Percentiles rank a stretch among this genome's conserved stretches.
Conservation (phyloP, 2,797 vertebrate genomes). For the Notolepis coatsorum region DNA sequence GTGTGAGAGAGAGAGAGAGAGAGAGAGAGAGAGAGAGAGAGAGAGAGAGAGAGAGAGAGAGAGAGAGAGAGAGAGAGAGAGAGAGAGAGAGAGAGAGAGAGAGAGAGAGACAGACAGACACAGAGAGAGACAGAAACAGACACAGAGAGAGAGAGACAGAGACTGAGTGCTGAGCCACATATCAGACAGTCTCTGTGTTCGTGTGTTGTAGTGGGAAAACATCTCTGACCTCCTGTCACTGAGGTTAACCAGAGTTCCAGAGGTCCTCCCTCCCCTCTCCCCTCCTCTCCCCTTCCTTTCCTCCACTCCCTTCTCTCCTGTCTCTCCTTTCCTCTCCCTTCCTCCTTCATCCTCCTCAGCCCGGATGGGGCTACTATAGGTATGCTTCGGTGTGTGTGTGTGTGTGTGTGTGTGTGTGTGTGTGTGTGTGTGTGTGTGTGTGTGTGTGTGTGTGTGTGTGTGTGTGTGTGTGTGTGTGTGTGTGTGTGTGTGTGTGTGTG, state of each 20-base stretch:
- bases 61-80: too few relatives aligned
- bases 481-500: too few relatives aligned
- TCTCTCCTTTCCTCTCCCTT: constrained; percentile 44
- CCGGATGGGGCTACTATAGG: constrained; percentile 63
- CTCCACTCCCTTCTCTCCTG: too few relatives aligned
- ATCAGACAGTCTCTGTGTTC: constrained; percentile 1
- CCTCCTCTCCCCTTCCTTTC: constrained; percentile 36
- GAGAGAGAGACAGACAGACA: too few relatives aligned
- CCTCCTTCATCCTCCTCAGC: too few relatives aligned
- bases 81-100: too few relatives aligned
- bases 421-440: constrained; percentile 5
- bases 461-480: too few relatives aligned
- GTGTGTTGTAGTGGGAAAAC: constrained; percentile 67
- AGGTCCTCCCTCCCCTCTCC: constrained; percentile 33
- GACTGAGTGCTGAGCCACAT: background rate
- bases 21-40: too few relatives aligned
- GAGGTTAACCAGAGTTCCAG: constrained; percentile 78
- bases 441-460: too few relatives aligned
- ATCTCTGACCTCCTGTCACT: constrained; percentile 37
- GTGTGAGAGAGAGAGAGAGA: constrained; percentile 69
- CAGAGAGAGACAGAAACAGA: background rate
- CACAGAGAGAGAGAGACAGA: too few relatives aligned
- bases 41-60: too few relatives aligned
- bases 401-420: constrained; percentile 30
- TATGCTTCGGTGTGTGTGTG: constrained; percentile 25